Base-by-base conservation (phyloP, 2,888 invertebrate genomes). In the Idaea aversata region DNA sequence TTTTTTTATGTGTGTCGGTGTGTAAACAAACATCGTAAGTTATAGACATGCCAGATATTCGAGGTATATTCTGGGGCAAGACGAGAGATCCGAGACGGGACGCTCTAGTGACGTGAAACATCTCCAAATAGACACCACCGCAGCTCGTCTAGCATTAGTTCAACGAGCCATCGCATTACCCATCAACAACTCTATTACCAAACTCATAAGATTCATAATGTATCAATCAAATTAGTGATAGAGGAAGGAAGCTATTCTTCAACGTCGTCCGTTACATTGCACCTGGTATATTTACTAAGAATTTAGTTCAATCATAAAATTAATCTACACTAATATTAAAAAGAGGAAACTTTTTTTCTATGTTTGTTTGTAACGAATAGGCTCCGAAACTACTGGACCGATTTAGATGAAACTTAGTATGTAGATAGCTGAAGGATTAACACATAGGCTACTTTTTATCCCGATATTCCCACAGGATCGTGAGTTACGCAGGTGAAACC, bases 51-150 rank as follows among this genome's bases (percentile, higher is more conserved):
- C 25, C 34, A 60, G 15, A 60, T 60, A 60, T 60, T 59, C 25
- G 7, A 47, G 13, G 67, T 72, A 75, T 70, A 81, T 81, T 82
- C 77, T 77, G 73, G 78, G 76, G 65, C 78, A 77, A 72, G 72
- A 70, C 70, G 69, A 5, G 36, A 36, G 36, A 36, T 36, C 6
- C 36, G 36, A 36, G 47, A 47, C 13, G 47, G 47, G 7, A 47
- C 13, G 13, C 47, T 47, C 47, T 69, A 67, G 75, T 81, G 83
- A 85, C 83, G 84, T 75, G 77, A 74, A 25, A 74, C 76, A 72
- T 85, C 88, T 83, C 80, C 82, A 88, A 91, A 90, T 89, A 90
- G 88, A 87, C 82, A 80, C 76, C 80, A 83, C 83, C 81, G 84
- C 75, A 77, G 74, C 79, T 74, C 77, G 80, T 81, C 83, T 85